phyloP scores from a whole-genome alignment of 2,888 invertebrate genomes.

The Andrena trimmerana region DNA sequence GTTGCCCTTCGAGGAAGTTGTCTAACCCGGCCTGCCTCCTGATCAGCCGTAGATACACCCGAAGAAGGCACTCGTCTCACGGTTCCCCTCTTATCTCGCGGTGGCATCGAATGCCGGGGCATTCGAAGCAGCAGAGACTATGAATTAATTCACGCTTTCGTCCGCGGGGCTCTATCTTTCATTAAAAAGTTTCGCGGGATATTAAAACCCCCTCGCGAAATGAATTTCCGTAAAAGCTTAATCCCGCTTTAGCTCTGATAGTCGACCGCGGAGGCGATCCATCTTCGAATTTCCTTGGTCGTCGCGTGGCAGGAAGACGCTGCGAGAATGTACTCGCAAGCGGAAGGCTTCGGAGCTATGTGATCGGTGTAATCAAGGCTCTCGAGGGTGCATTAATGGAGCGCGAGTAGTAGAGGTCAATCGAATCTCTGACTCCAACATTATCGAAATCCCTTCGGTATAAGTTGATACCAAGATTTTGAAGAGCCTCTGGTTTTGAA shows the following conservation, averaged over 20 bases:
- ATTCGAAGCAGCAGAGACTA: neutral
- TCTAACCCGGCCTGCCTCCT: conserved; percentile 18
- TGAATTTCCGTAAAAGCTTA: conserved; percentile 39
- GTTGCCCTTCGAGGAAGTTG: conserved; percentile 31
- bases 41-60: conserved; percentile 25
- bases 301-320: neutral
- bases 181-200: conserved; percentile 48
- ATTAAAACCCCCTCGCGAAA: conserved; percentile 48
- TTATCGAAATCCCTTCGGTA: too few relatives aligned
- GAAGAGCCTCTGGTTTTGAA: too few relatives aligned
- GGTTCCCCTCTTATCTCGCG: conserved; percentile 17
- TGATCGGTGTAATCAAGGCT: too few relatives aligned
- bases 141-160: conserved; percentile 52
- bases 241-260: conserved; percentile 39
- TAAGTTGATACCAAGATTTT: too few relatives aligned
- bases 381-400: too few relatives aligned
- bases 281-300: conserved; percentile 26
- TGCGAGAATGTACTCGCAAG: conserved; percentile 31
- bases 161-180: conserved; percentile 29
- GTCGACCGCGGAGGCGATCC: conserved; percentile 6
- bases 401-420: too few relatives aligned
- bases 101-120: conserved; percentile 6
- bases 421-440: too few relatives aligned
- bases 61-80: neutral
- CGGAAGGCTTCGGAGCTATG: conserved; percentile 27